Evolutionary conservation across 2,888 invertebrate genomes (phyloP), one percentile per base, ranked within the genome.

Genomic region (Fissipunctia ypsillon): DNA sequence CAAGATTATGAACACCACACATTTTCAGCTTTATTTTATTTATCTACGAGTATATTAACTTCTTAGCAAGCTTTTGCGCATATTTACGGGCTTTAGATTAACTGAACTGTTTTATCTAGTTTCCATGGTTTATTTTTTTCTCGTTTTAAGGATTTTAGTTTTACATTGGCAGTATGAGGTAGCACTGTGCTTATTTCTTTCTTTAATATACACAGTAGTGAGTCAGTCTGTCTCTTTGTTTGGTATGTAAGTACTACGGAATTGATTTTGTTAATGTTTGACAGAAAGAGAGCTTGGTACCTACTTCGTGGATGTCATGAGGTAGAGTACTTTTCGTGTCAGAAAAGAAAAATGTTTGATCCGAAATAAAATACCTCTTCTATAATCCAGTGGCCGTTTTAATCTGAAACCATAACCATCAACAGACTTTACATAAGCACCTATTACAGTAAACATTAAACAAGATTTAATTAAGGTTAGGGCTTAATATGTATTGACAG

Each of bases 401-500:
- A 54, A 25, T 50, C 10, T 2, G 1, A 19, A 52, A 59, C 45
- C 31, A 22, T 72, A 52, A 64, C 31, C 50, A 43, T 80, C 25
- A 45, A 64, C 59, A 54, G 54, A 73, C 41, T 65, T 76, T 64
- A 19, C 19, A 31, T 48, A 54, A 65, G n/a, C 22, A 43, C 52
- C 31, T 63, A 52, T 54, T 69, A 70, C 65, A 57, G 9, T 54
- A 57, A 65, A 66, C 57, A 73, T 69, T 56, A 65, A 61, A 45
- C 48, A 61, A 57, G 31, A 60, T 48, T 60, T 70, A 70, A 64
- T 75, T 68, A 74, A 60, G 35, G 64, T 43, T 19, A 48, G 38
- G 72, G 22, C 69, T 65, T 63, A 73, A 77, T 80, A 48, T 69
- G 75, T 76, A 84, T 86, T 76, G 74, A 80, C 76, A 75, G 25